A percentile compares a stretch with the other conserved stretches of the same genome.
These are phyloP conservation scores for Euthynnus affinis DNA, from an alignment of 2,797 vertebrate species.

Conservation along the genomic window DNA sequence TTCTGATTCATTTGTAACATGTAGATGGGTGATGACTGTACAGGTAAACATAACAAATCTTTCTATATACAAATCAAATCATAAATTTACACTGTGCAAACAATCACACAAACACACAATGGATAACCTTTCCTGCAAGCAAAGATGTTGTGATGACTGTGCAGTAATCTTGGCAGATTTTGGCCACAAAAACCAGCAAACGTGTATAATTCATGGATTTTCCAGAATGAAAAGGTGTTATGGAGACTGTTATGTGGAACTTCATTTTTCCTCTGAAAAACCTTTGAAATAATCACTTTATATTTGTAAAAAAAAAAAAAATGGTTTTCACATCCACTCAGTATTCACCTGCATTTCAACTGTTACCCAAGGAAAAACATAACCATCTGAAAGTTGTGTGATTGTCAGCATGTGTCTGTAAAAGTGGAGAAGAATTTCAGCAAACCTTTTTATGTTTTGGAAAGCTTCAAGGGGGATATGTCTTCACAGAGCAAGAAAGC, in stretches of 20 bases:
- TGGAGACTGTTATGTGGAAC: too few relatives aligned
- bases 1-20: background rate
- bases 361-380: constrained; percentile 1
- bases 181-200: too few relatives aligned
- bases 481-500: constrained; percentile 27
- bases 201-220: background rate
- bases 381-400: background rate
- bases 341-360: background rate
- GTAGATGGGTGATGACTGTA: background rate
- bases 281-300: background rate
- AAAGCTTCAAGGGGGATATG: constrained; percentile 38
- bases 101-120: too few relatives aligned
- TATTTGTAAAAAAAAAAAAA: too few relatives aligned
- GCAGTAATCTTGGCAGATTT: background rate
- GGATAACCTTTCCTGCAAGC: background rate
- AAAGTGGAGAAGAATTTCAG: constrained; percentile 22
- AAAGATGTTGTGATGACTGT: background rate
- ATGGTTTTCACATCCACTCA: background rate
- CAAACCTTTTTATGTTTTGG: constrained; percentile 22
- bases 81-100: background rate
- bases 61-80: too few relatives aligned
- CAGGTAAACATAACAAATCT: background rate
- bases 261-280: background rate
- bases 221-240: too few relatives aligned
- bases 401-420: constrained; percentile 19